phyloP scores from a whole-genome alignment of 2,888 invertebrate genomes.

The Shargacucullia verbasci region DNA sequence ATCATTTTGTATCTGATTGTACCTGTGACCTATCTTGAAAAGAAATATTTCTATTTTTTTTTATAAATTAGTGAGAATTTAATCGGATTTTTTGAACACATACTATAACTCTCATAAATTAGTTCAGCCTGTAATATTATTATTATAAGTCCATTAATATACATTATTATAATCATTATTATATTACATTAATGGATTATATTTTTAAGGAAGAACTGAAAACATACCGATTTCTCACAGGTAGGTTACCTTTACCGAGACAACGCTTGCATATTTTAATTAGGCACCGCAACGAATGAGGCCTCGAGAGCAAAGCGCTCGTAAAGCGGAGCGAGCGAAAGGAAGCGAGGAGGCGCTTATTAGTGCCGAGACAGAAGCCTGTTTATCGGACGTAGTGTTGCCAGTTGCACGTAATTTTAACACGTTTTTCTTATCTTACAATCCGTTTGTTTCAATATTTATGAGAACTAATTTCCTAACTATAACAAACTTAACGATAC shows the following conservation, averaged over 20 bases:
- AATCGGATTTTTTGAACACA: too few species aligned
- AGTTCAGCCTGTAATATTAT: too few species aligned
- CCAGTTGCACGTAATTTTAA: conserved; percentile 11
- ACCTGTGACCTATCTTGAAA: too few species aligned
- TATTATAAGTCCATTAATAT: too few species aligned
- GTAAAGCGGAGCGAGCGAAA: conserved; percentile 64
- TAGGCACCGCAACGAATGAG: conserved; percentile 73
- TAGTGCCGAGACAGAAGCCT: conserved; percentile 69
- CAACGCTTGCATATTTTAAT: conserved; percentile 71
- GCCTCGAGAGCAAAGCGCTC: conserved; percentile 57
- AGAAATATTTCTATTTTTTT: too few species aligned
- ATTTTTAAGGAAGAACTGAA: not conserved
- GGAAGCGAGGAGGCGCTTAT: conserved; percentile 72
- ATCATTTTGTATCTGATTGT: too few species aligned
- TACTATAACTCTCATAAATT: too few species aligned
- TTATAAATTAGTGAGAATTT: too few species aligned
- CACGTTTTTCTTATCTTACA: not conserved
- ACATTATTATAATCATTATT: not conserved
- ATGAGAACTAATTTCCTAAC: too few species aligned
- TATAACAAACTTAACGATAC: too few species aligned
- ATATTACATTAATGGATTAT: not conserved
- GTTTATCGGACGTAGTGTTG: conserved; percentile 60
- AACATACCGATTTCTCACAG: conserved; percentile 36
- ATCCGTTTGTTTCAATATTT: too few species aligned
- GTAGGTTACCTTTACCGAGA: conserved; percentile 51